Percentiles rank a stretch among this genome's conserved stretches.
These are phyloP conservation scores for Andrena camellia DNA, from an alignment of 2,888 invertebrate species.

Conservation along the genomic window DNA sequence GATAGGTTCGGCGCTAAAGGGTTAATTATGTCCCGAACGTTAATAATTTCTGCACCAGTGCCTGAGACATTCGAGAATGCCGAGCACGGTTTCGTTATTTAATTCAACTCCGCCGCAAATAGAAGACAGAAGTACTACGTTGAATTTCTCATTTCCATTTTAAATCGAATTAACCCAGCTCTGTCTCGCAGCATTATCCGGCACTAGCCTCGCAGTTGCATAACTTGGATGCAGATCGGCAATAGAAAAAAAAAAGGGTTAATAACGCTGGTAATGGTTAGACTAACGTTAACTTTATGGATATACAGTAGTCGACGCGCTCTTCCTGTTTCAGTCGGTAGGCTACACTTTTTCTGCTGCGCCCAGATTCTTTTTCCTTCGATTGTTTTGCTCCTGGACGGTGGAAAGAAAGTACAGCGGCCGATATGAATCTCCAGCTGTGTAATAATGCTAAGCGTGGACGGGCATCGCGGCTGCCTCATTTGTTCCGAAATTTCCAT, in stretches of 20 bases:
- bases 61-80: too few relatives aligned
- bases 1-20: too few relatives aligned
- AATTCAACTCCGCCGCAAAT: neutral
- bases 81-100: neutral
- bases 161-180: neutral
- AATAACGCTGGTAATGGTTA: neutral
- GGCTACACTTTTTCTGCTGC: neutral
- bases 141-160: conserved; percentile 2
- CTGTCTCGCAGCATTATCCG: neutral
- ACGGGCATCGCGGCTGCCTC: neutral
- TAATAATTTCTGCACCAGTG: too few relatives aligned
- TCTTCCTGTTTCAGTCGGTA: too few relatives aligned
- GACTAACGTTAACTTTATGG: neutral
- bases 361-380: neutral
- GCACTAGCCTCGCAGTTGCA: neutral
- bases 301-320: neutral
- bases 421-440: too few relatives aligned
- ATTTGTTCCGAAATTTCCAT: neutral
- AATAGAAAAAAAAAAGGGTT: neutral
- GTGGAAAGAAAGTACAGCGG: too few relatives aligned
- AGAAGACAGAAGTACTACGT: neutral
- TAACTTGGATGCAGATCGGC: neutral
- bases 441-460: neutral
- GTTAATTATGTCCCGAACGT: too few relatives aligned
- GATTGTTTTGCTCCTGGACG: neutral